phyloP scores from a whole-genome alignment of 2,113 vertebrate genomes.

The Tupaia tana region DNA sequence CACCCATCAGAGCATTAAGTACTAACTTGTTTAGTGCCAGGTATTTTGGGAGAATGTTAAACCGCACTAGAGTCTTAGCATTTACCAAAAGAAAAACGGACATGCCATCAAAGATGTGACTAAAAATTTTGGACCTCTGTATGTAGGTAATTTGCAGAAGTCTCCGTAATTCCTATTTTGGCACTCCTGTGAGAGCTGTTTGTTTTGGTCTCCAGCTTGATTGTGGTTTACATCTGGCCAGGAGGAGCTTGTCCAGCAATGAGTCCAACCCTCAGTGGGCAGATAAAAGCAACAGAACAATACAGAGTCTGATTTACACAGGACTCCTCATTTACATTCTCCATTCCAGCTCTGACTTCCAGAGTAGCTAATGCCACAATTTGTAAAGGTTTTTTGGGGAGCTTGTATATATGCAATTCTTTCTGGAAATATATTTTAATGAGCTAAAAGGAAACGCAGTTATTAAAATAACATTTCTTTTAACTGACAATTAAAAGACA shows the following conservation, averaged over 20 bases:
- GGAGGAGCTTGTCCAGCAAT: conserved; percentile 4
- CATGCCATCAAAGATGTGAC: neutral
- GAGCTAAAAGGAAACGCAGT: neutral
- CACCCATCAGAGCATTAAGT: neutral
- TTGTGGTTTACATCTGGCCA: conserved; percentile 31
- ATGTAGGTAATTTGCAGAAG: neutral
- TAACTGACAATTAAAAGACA: no score
- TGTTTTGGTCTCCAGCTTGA: conserved; percentile 5
- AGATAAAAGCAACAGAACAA: conserved; percentile 15
- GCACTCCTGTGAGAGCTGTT: neutral
- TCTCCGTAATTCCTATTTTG: neutral
- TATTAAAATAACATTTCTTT: conserved; percentile 42
- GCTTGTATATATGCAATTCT: neutral
- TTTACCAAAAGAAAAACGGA: neutral
- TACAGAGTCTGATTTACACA: neutral
- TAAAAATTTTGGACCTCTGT: neutral
- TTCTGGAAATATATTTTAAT: conserved; percentile 28
- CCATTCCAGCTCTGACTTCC: neutral
- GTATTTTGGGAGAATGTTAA: neutral
- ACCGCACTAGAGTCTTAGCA: neutral
- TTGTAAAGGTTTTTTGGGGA: neutral
- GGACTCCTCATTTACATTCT: conserved; percentile 2
- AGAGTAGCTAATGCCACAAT: neutral
- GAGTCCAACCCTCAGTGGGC: neutral
- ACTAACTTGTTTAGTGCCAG: neutral